Conservation (phyloP, 2,113 vertebrate species). For the Cephalopholis sonnerati region DNA sequence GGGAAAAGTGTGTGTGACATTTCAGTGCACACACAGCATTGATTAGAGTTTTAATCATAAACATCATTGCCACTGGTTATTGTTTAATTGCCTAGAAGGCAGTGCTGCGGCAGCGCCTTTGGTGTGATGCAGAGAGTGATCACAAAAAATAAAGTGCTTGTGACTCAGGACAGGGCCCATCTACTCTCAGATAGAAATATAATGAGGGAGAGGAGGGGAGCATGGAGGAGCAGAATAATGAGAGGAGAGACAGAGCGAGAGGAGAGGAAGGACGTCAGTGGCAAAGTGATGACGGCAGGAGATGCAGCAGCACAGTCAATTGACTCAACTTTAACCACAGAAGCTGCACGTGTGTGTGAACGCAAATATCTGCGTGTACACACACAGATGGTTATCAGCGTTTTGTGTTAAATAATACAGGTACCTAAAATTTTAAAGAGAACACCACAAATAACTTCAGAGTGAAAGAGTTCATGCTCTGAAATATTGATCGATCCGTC, state of each 20-base stretch:
- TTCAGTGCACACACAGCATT: conserved; percentile 21
- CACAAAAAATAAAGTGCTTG: conserved; percentile 55
- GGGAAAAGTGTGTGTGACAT: conserved; percentile 1
- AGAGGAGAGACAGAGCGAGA: conserved; percentile 1
- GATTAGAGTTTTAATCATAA: conserved; percentile 48
- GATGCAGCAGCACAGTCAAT: not conserved
- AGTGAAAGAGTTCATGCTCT: not conserved
- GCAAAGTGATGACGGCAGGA: conserved; percentile 21
- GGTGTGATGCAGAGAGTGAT: conserved; percentile 41
- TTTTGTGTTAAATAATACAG: not conserved
- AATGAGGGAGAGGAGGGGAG: conserved; percentile 53
- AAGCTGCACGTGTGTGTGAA: not conserved
- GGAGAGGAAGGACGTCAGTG: conserved; percentile 3
- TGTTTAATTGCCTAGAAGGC: conserved; percentile 60
- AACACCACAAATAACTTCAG: not conserved
- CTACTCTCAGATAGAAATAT: conserved; percentile 48
- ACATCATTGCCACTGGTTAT: conserved; percentile 23
- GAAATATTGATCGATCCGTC: not conserved
- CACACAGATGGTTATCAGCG: not conserved
- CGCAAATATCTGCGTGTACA: too few species aligned
- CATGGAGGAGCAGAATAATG: conserved; percentile 41
- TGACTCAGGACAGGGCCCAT: conserved; percentile 41
- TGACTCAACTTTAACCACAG: conserved; percentile 27
- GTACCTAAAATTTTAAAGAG: not conserved
- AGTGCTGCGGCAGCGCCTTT: not conserved